A percentile compares a stretch with the other conserved stretches of the same genome.
phyloP scores from a whole-genome alignment of 2,797 vertebrate species.

The Petrocephalus sullivani region DNA sequence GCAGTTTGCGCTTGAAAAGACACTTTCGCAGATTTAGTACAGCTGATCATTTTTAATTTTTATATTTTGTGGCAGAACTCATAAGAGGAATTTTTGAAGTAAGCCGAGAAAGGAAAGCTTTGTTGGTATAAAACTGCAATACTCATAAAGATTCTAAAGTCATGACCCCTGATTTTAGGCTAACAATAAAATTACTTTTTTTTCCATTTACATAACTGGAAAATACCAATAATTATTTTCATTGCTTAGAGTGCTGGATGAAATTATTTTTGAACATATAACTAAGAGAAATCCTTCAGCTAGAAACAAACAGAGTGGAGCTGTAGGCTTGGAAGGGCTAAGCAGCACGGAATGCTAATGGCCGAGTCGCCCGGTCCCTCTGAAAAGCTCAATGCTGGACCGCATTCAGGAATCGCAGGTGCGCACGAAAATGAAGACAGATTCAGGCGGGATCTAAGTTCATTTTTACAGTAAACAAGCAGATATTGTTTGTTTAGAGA shows the following conservation, averaged over 20 bases:
- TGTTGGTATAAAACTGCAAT: neutral
- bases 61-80: neutral
- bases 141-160: neutral
- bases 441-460: constrained; percentile 11
- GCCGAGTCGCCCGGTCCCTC: constrained; percentile 36
- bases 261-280: constrained; percentile 5
- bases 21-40: constrained; percentile 25
- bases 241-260: neutral
- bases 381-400: constrained; percentile 49
- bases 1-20: constrained; percentile 10
- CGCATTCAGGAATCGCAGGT: constrained; percentile 58
- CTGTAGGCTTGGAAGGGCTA: constrained; percentile 27
- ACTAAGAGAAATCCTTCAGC: neutral
- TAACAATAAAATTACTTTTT: neutral
- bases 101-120: neutral
- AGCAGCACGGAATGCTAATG: constrained; percentile 53
- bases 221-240: neutral
- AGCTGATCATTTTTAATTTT: neutral
- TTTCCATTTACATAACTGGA: neutral
- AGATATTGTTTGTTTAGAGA: constrained; percentile 17
- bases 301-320: constrained; percentile 28
- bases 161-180: neutral
- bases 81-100: neutral
- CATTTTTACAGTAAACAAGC: constrained; percentile 20
- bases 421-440: constrained; percentile 38